These are phyloP conservation scores for Zosterops hypoxanthus DNA, from an alignment of 2,113 vertebrate species.

Conservation along the genomic window DNA sequence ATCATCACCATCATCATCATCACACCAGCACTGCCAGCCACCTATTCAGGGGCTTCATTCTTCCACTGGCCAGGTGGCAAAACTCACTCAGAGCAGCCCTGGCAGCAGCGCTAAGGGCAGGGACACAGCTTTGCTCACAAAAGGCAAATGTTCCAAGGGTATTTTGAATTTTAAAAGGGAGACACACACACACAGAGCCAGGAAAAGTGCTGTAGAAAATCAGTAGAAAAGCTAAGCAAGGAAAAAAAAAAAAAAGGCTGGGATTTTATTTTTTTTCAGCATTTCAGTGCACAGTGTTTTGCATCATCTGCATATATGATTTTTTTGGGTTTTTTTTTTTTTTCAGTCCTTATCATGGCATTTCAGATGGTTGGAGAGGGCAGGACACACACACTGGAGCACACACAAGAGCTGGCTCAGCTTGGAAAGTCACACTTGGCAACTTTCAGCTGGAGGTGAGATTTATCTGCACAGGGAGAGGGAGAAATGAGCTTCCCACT, in stretches of 20 bases:
- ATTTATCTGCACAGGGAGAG: neutral
- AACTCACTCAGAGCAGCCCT: neutral
- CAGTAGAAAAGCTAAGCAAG: neutral
- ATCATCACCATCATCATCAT: neutral
- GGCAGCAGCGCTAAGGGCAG: neutral
- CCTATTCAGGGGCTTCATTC: neutral
- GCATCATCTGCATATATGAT: neutral
- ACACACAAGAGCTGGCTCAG: neutral
- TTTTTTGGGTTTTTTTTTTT: neutral
- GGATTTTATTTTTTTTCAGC: neutral
- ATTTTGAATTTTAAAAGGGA: neutral
- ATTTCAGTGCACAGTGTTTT: neutral
- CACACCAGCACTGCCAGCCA: neutral
- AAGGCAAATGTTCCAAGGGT: neutral
- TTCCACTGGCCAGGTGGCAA: neutral
- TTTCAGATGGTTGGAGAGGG: neutral
- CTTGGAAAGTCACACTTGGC: neutral
- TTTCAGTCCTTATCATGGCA: neutral
- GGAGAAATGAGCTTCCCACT: neutral
- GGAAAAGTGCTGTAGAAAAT: neutral
- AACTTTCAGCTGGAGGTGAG: neutral
- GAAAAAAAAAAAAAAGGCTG: neutral
- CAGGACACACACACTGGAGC: neutral
- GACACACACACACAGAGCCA: neutral
- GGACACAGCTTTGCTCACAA: neutral